Conservation (phyloP, 2,888 invertebrate species). For the Caprella mutica region DNA sequence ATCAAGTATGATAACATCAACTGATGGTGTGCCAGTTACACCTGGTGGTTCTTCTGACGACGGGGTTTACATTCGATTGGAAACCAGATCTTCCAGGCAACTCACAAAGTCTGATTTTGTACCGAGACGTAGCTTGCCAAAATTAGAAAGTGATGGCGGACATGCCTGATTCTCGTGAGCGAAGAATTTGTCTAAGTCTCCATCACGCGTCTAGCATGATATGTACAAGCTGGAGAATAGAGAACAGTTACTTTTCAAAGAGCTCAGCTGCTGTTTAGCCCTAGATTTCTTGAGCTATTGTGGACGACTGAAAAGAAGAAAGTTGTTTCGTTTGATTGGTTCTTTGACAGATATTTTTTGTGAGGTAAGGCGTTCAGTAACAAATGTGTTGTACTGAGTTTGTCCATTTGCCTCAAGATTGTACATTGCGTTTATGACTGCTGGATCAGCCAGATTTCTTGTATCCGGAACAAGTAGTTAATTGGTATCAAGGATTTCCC, state of each 20-base stretch:
- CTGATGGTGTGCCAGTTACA: background rate
- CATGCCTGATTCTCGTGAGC: slow-evolving; percentile 19
- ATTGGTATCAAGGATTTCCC: too few species aligned
- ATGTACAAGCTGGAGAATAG: slow-evolving; percentile 18
- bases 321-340: slow-evolving; percentile 14
- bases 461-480: too few species aligned
- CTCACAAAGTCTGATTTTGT: slow-evolving; percentile 6
- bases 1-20: slow-evolving; percentile 14
- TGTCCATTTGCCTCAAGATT: slow-evolving; percentile 7
- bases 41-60: too few species aligned
- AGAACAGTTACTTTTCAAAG: background rate
- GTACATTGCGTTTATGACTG: background rate
- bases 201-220: slow-evolving; percentile 17
- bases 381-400: background rate
- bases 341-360: background rate
- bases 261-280: background rate
- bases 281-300: slow-evolving; percentile 9
- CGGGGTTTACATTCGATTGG: background rate
- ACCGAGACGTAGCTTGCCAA: slow-evolving; percentile 11
- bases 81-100: slow-evolving; percentile 10
- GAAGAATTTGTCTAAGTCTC: slow-evolving; percentile 19
- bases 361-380: background rate
- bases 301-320: slow-evolving; percentile 10
- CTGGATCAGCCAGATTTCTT: slow-evolving; percentile 8
- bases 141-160: slow-evolving; percentile 12